Percentiles rank a stretch among this genome's conserved stretches.
phyloP scores from a whole-genome alignment of 2,888 invertebrate genomes.

The Stomorhina lunata region DNA sequence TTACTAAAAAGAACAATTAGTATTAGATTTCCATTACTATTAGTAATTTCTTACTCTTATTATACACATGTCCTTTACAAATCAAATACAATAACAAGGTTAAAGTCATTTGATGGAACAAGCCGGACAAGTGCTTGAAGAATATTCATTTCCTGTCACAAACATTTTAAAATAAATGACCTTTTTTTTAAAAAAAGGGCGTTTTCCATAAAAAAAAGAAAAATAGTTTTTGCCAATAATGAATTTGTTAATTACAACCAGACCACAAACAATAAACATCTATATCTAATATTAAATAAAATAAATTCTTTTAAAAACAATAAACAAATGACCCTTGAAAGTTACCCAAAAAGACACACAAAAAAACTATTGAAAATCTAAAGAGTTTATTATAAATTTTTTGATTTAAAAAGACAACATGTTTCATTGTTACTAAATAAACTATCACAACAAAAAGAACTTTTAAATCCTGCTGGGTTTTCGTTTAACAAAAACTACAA shows the following conservation, averaged over 20 bases:
- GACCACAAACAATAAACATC: slow-evolving; percentile 57
- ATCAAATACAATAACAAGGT: slow-evolving; percentile 26
- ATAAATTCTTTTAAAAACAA: not conserved
- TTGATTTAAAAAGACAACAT: slow-evolving; percentile 17
- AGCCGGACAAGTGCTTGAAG: not conserved
- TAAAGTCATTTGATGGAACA: slow-evolving; percentile 40
- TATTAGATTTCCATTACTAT: slow-evolving; percentile 47
- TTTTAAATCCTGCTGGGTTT: slow-evolving; percentile 59
- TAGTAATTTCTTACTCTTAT: not conserved
- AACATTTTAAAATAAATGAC: slow-evolving; percentile 36
- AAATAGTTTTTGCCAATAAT: slow-evolving; percentile 51
- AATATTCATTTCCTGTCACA: slow-evolving; percentile 13
- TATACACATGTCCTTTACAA: not conserved
- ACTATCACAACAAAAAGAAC: slow-evolving; percentile 48
- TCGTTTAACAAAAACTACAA: slow-evolving; percentile 3
- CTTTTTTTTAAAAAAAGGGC: not conserved
- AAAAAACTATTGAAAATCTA: slow-evolving; percentile 53
- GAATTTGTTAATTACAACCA: slow-evolving; percentile 49
- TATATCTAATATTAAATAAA: not conserved
- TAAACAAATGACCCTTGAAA: not conserved
- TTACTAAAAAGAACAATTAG: slow-evolving; percentile 44
- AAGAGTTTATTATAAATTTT: not conserved
- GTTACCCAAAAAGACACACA: not conserved
- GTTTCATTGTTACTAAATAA: slow-evolving; percentile 63
- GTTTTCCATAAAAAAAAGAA: slow-evolving; percentile 8